Percentiles rank a stretch among this genome's conserved stretches.
Conservation (phyloP, 2,113 vertebrate genomes). For the Poecile atricapillus region DNA sequence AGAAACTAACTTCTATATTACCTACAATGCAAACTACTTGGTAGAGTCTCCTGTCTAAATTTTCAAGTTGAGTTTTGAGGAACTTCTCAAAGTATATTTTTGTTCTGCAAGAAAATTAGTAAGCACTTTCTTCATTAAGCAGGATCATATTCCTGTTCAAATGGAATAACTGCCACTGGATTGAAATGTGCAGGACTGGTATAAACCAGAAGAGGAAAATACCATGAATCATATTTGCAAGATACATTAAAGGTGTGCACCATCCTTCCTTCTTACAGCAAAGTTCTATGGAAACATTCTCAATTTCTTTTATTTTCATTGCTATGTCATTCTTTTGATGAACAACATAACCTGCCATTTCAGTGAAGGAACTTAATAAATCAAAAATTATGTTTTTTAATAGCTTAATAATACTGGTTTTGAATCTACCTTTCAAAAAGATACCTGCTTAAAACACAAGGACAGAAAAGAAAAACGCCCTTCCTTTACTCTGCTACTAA, state of each 20-base stretch:
- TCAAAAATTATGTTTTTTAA: not conserved
- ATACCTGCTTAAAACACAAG: not conserved
- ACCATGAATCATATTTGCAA: not conserved
- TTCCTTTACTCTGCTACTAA: not conserved
- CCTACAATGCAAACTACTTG: not conserved
- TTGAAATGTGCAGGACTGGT: not conserved
- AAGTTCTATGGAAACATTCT: not conserved
- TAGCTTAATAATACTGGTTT: not conserved
- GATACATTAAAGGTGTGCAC: accelerated
- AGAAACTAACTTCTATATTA: not conserved
- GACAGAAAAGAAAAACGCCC: not conserved
- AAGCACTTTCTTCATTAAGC: not conserved
- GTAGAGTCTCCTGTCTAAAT: not conserved
- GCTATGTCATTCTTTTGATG: not conserved
- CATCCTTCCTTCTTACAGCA: not conserved
- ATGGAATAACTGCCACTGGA: not conserved
- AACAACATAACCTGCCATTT: not conserved
- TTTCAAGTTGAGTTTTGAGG: not conserved
- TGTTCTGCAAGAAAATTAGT: not conserved
- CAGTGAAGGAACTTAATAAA: not conserved
- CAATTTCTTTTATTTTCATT: not conserved
- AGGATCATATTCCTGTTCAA: not conserved
- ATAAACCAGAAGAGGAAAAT: not conserved
- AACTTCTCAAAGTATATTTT: not conserved
- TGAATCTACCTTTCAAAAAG: not conserved